Evolutionary conservation across 2,797 vertebrate genomes (phyloP).

Genomic region (Girardinus metallicus): DNA sequence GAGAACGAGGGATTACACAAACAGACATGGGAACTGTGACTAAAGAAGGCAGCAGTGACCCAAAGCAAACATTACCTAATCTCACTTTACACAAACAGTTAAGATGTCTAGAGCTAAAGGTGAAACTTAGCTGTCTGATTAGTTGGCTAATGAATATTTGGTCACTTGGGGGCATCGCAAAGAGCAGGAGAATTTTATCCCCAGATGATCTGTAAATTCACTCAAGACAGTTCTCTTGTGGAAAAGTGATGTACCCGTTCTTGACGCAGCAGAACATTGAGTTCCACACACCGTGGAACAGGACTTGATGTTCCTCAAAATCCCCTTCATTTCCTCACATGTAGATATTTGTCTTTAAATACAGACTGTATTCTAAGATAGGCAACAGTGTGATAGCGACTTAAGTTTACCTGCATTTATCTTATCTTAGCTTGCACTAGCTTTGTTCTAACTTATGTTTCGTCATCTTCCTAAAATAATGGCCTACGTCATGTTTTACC

Average conservation of each 20-base stretch:
- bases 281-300: background rate
- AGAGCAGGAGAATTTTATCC: background rate
- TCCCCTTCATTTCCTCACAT: background rate
- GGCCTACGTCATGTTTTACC: too few species aligned
- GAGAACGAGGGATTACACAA: conserved; percentile 12
- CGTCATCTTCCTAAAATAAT: too few species aligned
- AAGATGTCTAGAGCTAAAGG: background rate
- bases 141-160: background rate
- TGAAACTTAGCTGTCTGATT: background rate
- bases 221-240: background rate
- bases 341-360: background rate
- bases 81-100: background rate
- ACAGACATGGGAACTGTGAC: conserved; percentile 23
- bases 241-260: background rate
- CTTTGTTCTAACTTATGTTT: too few species aligned
- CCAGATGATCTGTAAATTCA: background rate
- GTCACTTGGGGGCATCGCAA: background rate
- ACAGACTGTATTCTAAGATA: background rate
- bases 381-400: background rate
- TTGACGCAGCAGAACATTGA: background rate
- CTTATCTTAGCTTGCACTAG: background rate
- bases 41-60: conserved; percentile 11
- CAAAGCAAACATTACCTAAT: background rate
- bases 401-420: background rate
- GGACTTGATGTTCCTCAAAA: background rate